These are phyloP conservation scores for Pseudomugil tenellus DNA, from an alignment of 2,797 vertebrate species.

Conservation along the genomic window DNA sequence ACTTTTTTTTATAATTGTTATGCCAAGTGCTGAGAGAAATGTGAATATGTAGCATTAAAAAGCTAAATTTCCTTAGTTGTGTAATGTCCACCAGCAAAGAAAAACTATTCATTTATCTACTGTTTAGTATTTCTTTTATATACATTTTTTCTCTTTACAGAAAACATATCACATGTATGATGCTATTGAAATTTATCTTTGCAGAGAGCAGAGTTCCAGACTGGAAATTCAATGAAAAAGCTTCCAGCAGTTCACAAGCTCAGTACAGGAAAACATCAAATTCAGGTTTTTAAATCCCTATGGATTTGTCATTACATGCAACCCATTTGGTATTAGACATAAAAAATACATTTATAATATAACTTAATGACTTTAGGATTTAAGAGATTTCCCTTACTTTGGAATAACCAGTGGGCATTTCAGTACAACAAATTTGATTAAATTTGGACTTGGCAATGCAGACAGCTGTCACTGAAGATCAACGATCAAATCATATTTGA, in stretches of 20 bases:
- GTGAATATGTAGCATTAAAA: neutral
- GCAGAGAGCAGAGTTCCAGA: neutral
- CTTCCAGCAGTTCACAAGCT: neutral
- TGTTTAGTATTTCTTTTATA: neutral
- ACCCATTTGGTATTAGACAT: neutral
- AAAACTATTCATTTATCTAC: neutral
- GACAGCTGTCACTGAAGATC: constrained; percentile 35
- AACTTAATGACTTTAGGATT: neutral
- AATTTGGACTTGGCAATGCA: constrained; percentile 21
- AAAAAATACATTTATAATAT: neutral
- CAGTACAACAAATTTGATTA: constrained; percentile 16
- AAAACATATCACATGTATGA: neutral
- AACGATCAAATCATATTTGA: constrained; percentile 24
- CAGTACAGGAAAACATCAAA: neutral
- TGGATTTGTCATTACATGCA: constrained; percentile 1
- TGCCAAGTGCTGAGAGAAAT: neutral
- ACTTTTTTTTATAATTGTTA: neutral
- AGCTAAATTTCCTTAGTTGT: neutral
- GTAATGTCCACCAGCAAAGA: neutral
- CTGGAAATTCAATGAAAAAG: neutral
- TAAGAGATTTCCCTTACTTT: constrained; percentile 10
- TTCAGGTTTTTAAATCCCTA: neutral
- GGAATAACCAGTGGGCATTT: constrained; percentile 3
- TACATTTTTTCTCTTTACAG: neutral
- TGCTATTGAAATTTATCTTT: neutral